Base-by-base conservation (phyloP, 2,888 invertebrate genomes). In the Atrina japonica region DNA sequence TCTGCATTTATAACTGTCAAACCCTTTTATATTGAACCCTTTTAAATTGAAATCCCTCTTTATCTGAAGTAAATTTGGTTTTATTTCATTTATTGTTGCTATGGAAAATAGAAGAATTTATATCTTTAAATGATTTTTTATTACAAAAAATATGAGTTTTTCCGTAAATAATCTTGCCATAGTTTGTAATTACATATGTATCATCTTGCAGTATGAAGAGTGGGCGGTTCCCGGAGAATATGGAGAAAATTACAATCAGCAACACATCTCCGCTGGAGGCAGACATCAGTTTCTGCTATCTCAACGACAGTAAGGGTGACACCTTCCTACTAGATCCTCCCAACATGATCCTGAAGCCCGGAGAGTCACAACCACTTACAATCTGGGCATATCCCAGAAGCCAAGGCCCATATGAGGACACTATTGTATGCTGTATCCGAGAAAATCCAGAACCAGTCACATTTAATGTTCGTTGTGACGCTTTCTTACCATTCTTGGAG, bases 391-490 rank as follows among this genome's bases (percentile, higher is more conserved):
- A 89, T 74, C 91, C 91, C 6, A 88, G 86, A 71, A 80, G 81
- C 6, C 85, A 88, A 1, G 89, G 88, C 16, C 81, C 82, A 14
- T 90, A 86, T 68, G 88, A 88, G 43, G 91, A 91, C 72, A 79
- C 88, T 1, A 77, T 91, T 23, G 88, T 91, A 0, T 90, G 90
- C 72, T 91, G 91, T 80, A 83, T 91, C 11, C 78, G 88, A 52
- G 91, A 91, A 68, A 91, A 91, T 71, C 91, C 91, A 5, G 91
- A 91, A 68, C 90, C 91, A 5, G 83, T 90, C 30, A 83, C 89
- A 25, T 91, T 91, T 78, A 89, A 90, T 68, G 68, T 91, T 18
- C 70, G 79, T 47, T 89, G 89, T 81, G 85, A 88, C 72, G 91
- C 89, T 9, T 88, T 89, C 71, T 73, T 88, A 27, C 91, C 91